Conservation (phyloP, 2,888 invertebrate genomes). For the Scelioninae gen. 1 region DNA sequence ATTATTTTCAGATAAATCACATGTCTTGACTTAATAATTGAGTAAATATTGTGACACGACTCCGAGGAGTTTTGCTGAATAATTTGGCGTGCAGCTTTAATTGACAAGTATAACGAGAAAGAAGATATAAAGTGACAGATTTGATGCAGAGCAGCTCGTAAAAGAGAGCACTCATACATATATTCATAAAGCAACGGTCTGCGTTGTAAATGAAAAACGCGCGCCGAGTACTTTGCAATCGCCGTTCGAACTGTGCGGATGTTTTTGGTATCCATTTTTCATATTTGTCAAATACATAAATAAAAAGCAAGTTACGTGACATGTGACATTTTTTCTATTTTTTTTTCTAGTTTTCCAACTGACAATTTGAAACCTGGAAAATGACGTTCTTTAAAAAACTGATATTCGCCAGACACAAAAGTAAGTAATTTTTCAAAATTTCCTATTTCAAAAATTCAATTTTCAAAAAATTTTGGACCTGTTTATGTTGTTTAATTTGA, state of each 20-base stretch:
- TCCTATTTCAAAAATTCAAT: too few relatives aligned
- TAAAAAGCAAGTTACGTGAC: not conserved
- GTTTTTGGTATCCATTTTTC: constrained; percentile 29
- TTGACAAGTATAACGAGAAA: constrained; percentile 31
- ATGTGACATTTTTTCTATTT: not conserved
- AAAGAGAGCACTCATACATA: constrained; percentile 61
- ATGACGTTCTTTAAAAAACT: constrained; percentile 83
- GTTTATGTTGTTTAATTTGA: too few relatives aligned
- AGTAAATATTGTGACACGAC: not conserved
- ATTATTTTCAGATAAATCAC: not conserved
- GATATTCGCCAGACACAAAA: constrained; percentile 80
- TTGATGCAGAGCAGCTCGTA: constrained; percentile 35
- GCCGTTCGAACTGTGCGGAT: constrained; percentile 51
- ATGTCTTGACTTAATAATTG: not conserved
- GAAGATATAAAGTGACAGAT: constrained; percentile 30
- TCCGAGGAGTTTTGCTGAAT: not conserved
- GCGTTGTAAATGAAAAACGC: constrained; percentile 59
- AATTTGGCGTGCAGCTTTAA: constrained; percentile 52
- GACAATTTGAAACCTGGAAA: constrained; percentile 13
- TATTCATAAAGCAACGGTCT: constrained; percentile 49
- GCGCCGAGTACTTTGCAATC: constrained; percentile 55
- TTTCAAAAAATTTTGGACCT: too few relatives aligned
- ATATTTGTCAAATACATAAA: not conserved
- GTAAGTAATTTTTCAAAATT: constrained; percentile 75
- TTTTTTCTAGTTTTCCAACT: not conserved